Percentiles rank a stretch among this genome's conserved stretches.
phyloP scores from a whole-genome alignment of 64 coral and sea anemone species.

The Astreopora myriophthalma region DNA sequence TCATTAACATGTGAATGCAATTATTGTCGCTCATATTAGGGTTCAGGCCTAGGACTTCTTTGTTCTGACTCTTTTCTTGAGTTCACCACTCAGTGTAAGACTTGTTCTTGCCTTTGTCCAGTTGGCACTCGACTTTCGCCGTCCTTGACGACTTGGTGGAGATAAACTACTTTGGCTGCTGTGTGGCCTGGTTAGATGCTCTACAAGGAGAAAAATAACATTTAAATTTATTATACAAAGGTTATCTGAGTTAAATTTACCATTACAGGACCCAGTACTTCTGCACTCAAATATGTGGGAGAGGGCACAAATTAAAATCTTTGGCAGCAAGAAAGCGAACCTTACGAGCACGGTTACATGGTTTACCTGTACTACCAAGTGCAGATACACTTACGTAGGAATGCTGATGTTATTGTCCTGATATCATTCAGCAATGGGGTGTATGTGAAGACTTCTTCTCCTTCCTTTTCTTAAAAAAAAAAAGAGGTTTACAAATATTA shows the following conservation, averaged over 20 bases:
- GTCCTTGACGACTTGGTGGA: conserved; percentile 64
- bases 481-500: not conserved
- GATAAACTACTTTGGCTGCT: conserved; percentile 54
- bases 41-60: not conserved
- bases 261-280: not conserved
- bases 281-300: no score
- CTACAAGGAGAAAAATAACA: conserved; percentile 2
- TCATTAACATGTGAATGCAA: not conserved
- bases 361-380: not conserved
- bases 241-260: not conserved
- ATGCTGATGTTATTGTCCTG: conserved; percentile 69
- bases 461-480: conserved; percentile 77
- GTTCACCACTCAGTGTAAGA: conserved; percentile 67
- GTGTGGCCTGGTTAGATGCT: conserved; percentile 74
- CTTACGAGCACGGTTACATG: no score
- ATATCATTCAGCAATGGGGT: conserved; percentile 85
- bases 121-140: conserved; percentile 49
- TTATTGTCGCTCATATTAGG: not conserved
- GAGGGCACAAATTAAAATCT: no score
- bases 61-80: conserved; percentile 37
- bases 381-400: conserved; percentile 57
- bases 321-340: no score
- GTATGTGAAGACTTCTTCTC: conserved; percentile 75
- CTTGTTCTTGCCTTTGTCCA: conserved; percentile 73
- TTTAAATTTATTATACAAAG: not conserved